Base-by-base conservation (phyloP, 2,888 invertebrate species). In the Carcina quercana region DNA sequence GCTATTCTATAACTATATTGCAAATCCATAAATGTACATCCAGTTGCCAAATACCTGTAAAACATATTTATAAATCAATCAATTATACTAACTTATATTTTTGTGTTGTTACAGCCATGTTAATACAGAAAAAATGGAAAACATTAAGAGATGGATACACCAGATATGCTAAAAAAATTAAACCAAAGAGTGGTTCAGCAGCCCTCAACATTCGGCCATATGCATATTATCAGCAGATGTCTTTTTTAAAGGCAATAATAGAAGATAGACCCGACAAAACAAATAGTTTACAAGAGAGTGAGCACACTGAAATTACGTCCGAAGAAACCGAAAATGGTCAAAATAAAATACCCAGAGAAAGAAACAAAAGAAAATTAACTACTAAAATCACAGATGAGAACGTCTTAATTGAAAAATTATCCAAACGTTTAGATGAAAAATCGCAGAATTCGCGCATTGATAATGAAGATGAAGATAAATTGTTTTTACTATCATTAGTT, bases 1-100 rank as follows among this genome's bases (percentile, higher is more conserved):
- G 34, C 37, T 25, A 34, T 32, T 34, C 37, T 29, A 26, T 37
- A 37, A 32, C 32, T 28, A 32, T 37, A 34, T 27, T 40, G 34
- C 27, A 40, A 30, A 37, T 40, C 37, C 32, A 27, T 32, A 34
- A 40, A 40, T 36, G 40, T 37, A 40, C 40, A 40, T 20, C 37
- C 40, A 34, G 40, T 34, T 24, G 32, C 34, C 30, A 40, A 34
- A 26, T 17, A 40, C 21, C 37, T 40, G 36, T 27, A 37, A 40
- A 30, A 34, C n/a, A 33, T 22, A 22, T 10, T 10, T 22, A 22
- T 11, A 10, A 7, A 10, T 22, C 8, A 10, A 10, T 22, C 2
- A 25, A 12, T 14, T 13, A 25, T 25, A 25, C 12, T 25, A 25
- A 6, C 13, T 25, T 25, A 8, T 13, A 25, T 13, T 13, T 13